A percentile compares a stretch with the other conserved stretches of the same genome.
phyloP scores from a whole-genome alignment of 2,797 vertebrate genomes.

The Sebastes oblongus region DNA sequence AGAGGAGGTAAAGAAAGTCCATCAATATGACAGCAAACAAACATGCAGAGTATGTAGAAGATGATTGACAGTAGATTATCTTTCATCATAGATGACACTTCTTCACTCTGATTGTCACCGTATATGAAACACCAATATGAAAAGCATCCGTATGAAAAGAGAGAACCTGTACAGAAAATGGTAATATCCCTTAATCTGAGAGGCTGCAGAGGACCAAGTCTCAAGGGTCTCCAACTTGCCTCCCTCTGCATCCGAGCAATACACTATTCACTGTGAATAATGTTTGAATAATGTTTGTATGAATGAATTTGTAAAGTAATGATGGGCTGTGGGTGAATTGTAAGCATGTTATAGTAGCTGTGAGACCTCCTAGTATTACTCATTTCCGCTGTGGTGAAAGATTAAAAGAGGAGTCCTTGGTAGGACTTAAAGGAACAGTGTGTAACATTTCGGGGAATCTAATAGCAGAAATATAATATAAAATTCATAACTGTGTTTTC shows the following conservation, averaged over 20 bases:
- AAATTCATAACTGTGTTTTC: no score
- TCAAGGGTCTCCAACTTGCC: not conserved
- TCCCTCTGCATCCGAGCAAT: not conserved
- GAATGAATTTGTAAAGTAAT: not conserved
- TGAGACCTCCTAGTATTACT: no score
- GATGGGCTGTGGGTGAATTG: not conserved
- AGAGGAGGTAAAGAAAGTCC: not conserved
- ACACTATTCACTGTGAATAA: not conserved
- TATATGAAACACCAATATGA: not conserved
- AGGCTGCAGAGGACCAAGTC: not conserved
- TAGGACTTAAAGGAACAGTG: not conserved
- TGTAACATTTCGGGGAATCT: no score
- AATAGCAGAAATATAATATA: no score
- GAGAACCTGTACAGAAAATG: not conserved
- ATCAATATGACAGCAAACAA: not conserved
- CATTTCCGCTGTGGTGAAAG: not conserved
- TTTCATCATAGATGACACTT: not conserved
- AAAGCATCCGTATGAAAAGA: not conserved
- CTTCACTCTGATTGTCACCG: not conserved
- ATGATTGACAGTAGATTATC: not conserved
- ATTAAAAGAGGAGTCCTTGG: not conserved
- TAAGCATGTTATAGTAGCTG: not conserved
- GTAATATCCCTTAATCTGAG: not conserved
- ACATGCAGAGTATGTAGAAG: not conserved
- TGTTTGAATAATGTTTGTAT: conserved; percentile 11